phyloP scores from a whole-genome alignment of 2,113 vertebrate species.

The Corythornis cristatus region DNA sequence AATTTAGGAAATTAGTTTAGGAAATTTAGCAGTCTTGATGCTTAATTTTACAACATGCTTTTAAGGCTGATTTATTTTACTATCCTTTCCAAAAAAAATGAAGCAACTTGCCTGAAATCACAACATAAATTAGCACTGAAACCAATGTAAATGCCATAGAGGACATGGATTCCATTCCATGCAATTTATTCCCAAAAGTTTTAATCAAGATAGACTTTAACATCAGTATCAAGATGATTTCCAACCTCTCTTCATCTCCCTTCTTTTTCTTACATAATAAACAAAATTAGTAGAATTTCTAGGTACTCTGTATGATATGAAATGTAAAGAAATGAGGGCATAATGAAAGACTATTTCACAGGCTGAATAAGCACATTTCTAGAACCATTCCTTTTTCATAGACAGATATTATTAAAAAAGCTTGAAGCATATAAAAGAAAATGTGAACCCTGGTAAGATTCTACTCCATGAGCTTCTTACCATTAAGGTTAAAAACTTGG shows the following conservation, averaged over 20 bases:
- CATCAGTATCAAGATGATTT: not conserved
- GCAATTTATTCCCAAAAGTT: not conserved
- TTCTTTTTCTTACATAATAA: not conserved
- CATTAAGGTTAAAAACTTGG: slow-evolving; percentile 84
- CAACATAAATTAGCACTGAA: not conserved
- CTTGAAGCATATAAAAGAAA: not conserved
- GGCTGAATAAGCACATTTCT: not conserved
- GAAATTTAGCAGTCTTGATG: not conserved
- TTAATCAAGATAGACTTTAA: not conserved
- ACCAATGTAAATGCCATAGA: not conserved
- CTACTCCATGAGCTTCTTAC: slow-evolving; percentile 73
- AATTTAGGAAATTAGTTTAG: not conserved
- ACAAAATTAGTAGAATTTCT: not conserved
- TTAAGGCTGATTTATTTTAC: not conserved
- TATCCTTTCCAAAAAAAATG: not conserved
- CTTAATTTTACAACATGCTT: not conserved
- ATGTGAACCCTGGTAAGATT: not conserved
- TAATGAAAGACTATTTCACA: not conserved
- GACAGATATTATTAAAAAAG: not conserved
- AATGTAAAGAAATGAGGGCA: not conserved
- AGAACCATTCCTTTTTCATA: not conserved
- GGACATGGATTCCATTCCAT: not conserved
- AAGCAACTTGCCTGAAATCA: not conserved
- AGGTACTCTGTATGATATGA: not conserved
- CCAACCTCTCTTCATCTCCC: not conserved